Conservation (phyloP, 2,888 invertebrate species). For the Idaea straminata region DNA sequence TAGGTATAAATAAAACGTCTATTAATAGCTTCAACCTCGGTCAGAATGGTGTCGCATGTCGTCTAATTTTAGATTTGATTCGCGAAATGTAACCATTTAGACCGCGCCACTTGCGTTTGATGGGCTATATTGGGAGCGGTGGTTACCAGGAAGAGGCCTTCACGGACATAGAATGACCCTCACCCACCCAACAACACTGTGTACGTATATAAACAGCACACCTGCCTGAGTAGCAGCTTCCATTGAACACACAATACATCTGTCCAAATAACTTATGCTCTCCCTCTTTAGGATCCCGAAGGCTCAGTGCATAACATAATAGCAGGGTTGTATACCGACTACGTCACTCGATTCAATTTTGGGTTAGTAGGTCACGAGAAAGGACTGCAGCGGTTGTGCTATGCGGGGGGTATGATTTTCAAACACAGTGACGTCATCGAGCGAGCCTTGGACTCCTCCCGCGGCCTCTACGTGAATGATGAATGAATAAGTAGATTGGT, state of each 20-base stretch:
- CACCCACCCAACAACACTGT: constrained; percentile 28
- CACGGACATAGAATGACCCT: constrained; percentile 35
- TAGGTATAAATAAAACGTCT: constrained; percentile 12
- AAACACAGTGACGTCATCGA: constrained; percentile 66
- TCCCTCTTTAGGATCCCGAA: constrained; percentile 19
- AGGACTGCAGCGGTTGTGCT: constrained; percentile 63
- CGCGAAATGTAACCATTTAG: constrained; percentile 20
- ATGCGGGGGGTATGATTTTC: constrained; percentile 59
- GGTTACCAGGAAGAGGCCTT: constrained; percentile 35
- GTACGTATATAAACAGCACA: constrained; percentile 31
- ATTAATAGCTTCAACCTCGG: constrained; percentile 16
- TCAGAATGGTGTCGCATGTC: constrained; percentile 1
- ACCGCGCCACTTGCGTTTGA: constrained; percentile 26
- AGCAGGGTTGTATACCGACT: constrained; percentile 56
- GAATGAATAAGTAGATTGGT: constrained; percentile 68
- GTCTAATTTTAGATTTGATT: constrained; percentile 30
- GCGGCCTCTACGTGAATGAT: constrained; percentile 58
- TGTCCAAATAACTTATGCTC: constrained; percentile 45
- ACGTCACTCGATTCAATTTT: constrained; percentile 71
- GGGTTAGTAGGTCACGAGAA: constrained; percentile 74
- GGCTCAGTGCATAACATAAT: constrained; percentile 32
- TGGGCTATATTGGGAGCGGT: constrained; percentile 27
- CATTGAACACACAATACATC: constrained; percentile 64
- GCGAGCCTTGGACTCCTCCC: constrained; percentile 52
- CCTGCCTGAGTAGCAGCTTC: constrained; percentile 52